Evolutionary conservation across 1,140 invertebrate genomes (phyloP), one percentile per base, ranked within the genome.

Genomic region (Ganaspis sp.): DNA sequence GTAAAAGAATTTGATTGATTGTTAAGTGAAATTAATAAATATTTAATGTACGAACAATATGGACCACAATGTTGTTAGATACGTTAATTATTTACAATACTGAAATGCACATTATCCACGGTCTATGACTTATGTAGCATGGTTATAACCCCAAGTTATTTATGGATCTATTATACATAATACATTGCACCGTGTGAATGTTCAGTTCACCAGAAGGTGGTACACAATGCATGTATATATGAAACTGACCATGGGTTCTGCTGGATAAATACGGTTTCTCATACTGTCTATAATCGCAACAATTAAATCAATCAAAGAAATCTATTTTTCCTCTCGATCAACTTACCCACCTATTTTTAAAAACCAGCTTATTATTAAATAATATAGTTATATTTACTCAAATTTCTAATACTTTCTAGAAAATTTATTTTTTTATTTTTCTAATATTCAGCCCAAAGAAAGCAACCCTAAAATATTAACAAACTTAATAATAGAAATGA

Each of bases 91-190:
- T 64, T 64, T 26, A 29, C 1, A 29, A 8, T 29, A n/a, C 11
- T 64, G 11, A 64, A 64, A 29, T 29, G 12, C n/a, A 64, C 23
- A 34, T 64, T 64, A 64, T 34, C 58, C 12, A 64, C 58, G 12
- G 11, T 29, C 58, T 64, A 64, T 34, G 58, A 64, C 58, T 64
- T 64, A 64, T 64, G 21, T 64, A 29, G 58, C 23, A 15, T 64
- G 58, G 12, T 11, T 64, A 64, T 64, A 64, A 26, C 58, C 26
- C 6, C 12, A 15, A 64, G 23, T 34, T 64, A 64, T 64, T 29
- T 64, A 64, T 64, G 23, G 58, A 64, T 29, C 58, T 64, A 34
- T 64, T 12, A 64, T 64, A 29, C 12, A 64, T 64, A 64, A 64
- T 64, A 34, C 21, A 64, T 64, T 64, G 58, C 26, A 34, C 58